Evolutionary conservation across 1,140 invertebrate genomes (phyloP), one percentile per base, ranked within the genome.

Genomic region (Papilio dardanus): DNA sequence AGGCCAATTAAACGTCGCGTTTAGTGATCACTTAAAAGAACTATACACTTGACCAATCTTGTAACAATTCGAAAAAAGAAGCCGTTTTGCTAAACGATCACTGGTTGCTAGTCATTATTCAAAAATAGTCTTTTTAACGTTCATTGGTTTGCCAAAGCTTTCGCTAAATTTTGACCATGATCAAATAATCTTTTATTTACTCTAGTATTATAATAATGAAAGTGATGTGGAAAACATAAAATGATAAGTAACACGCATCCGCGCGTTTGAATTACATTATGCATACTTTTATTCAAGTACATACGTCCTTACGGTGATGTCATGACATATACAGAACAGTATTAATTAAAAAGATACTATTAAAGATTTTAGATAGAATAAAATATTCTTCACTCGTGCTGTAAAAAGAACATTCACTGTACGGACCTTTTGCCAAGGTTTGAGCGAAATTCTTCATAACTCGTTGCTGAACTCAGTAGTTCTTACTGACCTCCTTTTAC

Each of bases 211-310:
- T 6, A 24, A 6, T 58, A 58, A 58, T 14, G 24, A 58, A 58
- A 58, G 54, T 28, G 21, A 58, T 58, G 54, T 14, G 5, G 24
- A 58, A 28, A 58, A 58, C 30, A 14, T 58, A 58, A 58, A 28
- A 58, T 28, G 50, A 58, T 58, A 58, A 28, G 21, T 58, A 24
- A 58, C 50, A 58, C 50, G 50, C 50, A 58, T 28, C 21, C 21
- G 50, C 21, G 50, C 50, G 50, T 58, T 58, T 58, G 50, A 58
- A 58, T 58, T 58, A 58, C 19, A 28, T 58, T 58, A 58, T 58
- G 19, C 50, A 58, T 58, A 24, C 6, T 28, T 58, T 19, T 50
- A 50, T 50, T 58, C 24, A 58, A 58, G 54, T 58, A 58, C 54
- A 12, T 58, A 28, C 21, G 21, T 58, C 54, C 21, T 58, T 58